These are phyloP conservation scores for Psilopsiagon aymara DNA, from an alignment of 2,113 vertebrate genomes.

Conservation along the genomic window DNA sequence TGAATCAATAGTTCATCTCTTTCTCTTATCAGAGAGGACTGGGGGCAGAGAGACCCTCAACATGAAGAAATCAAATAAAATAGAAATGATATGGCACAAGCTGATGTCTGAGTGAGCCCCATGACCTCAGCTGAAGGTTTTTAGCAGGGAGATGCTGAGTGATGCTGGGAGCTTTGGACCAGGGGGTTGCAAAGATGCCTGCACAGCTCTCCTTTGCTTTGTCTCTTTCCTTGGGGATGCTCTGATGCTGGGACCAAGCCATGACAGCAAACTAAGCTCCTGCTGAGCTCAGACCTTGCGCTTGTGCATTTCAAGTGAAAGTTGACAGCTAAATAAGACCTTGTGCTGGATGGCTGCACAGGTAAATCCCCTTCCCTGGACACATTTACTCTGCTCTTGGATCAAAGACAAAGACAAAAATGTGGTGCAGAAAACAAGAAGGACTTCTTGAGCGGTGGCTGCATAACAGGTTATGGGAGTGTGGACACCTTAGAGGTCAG, in stretches of 20 bases:
- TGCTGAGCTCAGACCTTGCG: not conserved
- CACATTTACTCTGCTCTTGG: not conserved
- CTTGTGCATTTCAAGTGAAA: not conserved
- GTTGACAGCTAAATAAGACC: not conserved
- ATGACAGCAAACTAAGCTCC: not conserved
- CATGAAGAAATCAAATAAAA: not conserved
- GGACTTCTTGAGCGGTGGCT: not conserved
- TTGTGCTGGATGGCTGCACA: not conserved
- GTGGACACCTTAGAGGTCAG: not conserved
- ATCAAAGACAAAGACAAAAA: not conserved
- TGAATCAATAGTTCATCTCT: conserved; percentile 1
- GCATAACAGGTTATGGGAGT: not conserved
- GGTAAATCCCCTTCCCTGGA: not conserved
- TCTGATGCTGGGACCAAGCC: not conserved
- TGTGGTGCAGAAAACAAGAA: not conserved
- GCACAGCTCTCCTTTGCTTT: not conserved
- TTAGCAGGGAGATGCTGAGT: not conserved
- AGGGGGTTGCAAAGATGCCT: not conserved
- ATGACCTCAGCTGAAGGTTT: not conserved
- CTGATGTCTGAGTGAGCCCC: not conserved
- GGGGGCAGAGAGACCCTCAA: not conserved
- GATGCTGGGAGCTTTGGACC: not conserved
- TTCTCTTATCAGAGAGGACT: not conserved
- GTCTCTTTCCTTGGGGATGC: not conserved
- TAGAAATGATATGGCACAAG: not conserved